Conservation (phyloP, 2,113 vertebrate species). For the Myotis davidii region DNA sequence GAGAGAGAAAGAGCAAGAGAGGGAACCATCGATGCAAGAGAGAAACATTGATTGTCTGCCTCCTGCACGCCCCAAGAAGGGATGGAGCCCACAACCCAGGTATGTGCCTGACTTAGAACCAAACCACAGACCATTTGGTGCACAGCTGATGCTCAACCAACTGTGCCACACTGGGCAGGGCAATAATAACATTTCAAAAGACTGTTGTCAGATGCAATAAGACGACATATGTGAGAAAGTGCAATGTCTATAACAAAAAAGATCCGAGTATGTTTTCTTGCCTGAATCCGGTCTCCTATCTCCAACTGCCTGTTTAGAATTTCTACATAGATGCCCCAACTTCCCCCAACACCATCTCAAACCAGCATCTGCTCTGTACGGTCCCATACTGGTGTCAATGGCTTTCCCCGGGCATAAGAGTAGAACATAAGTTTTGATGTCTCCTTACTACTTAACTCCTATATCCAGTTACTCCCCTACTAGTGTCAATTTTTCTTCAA, state of each 20-base stretch:
- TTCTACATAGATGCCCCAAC: background rate
- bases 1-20: no score
- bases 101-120: no score
- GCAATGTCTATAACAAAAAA: background rate
- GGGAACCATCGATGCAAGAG: no score
- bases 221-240: accelerated
- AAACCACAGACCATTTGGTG: no score
- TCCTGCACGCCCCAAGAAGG: no score
- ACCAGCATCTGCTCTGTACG: background rate
- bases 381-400: background rate
- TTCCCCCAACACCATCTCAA: background rate
- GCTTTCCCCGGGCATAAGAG: background rate
- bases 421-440: background rate
- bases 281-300: background rate
- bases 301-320: background rate
- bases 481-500: background rate
- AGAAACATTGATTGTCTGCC: no score
- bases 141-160: no score
- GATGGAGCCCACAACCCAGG: no score
- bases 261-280: background rate
- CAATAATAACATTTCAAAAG: background rate
- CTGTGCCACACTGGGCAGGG: background rate
- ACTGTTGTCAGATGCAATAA: background rate
- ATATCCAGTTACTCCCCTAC: background rate
- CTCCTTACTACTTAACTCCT: background rate